Conservation (phyloP, 1,140 invertebrate genomes). For the Cyrtorhinus lividipennis region DNA sequence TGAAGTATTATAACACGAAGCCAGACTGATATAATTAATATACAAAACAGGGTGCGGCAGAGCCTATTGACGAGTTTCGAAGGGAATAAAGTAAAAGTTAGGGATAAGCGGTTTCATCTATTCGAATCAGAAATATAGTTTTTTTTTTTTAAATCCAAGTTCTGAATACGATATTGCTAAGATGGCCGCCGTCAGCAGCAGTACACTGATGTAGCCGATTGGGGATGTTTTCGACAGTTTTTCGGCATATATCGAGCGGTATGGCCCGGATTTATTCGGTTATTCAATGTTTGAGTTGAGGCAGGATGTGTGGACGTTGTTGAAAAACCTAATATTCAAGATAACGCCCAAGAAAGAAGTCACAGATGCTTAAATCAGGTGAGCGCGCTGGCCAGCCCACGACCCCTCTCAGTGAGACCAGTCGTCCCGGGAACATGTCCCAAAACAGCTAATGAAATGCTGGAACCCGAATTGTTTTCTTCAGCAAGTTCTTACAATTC, state of each 20-base stretch:
- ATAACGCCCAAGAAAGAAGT: constrained; percentile 25
- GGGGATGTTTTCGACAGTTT: background rate
- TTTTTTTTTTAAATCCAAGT: too few relatives aligned
- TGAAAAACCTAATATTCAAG: constrained; percentile 23
- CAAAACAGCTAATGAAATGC: constrained; percentile 11
- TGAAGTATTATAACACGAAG: too few relatives aligned
- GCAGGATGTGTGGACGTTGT: constrained; percentile 22
- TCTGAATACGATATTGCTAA: too few relatives aligned
- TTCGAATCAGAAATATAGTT: too few relatives aligned
- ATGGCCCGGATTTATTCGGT: background rate
- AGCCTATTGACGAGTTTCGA: too few relatives aligned
- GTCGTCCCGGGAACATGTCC: constrained; percentile 21
- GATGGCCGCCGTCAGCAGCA: too few relatives aligned
- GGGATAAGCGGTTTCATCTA: too few relatives aligned
- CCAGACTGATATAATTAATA: too few relatives aligned
- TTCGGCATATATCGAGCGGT: background rate
- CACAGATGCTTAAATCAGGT: constrained; percentile 23
- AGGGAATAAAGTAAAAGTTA: too few relatives aligned
- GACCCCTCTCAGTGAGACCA: constrained; percentile 27
- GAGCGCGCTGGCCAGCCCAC: constrained; percentile 23
- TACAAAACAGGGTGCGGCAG: too few relatives aligned
- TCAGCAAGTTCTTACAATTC: background rate
- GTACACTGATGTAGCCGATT: too few relatives aligned
- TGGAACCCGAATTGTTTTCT: constrained; percentile 1
- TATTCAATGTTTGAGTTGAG: constrained; percentile 25